These are phyloP conservation scores for Etheostoma cragini DNA, from an alignment of 2,113 vertebrate species.

Conservation along the genomic window DNA sequence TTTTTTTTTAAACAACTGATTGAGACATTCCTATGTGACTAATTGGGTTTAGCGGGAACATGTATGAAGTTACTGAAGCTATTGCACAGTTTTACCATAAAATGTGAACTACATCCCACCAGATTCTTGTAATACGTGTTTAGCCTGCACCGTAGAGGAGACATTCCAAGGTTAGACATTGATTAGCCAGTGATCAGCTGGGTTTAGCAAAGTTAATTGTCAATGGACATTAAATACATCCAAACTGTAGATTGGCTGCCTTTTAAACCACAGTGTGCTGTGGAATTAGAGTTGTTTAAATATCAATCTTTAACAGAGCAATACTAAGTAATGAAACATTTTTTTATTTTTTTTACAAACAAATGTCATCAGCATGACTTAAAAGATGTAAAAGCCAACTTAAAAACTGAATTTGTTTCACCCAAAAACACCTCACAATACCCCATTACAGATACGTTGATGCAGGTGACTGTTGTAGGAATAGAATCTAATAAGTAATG, in stretches of 20 bases:
- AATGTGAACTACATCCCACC: background rate
- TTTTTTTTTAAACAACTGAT: background rate
- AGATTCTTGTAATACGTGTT: background rate
- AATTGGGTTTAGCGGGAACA: background rate
- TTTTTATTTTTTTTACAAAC: background rate
- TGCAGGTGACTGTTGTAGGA: background rate
- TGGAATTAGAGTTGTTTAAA: background rate
- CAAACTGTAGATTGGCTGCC: background rate
- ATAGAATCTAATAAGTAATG: background rate
- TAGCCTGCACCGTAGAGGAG: background rate
- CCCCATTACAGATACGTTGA: background rate
- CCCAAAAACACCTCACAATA: background rate
- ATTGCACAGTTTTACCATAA: background rate
- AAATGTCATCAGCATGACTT: background rate
- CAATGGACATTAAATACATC: background rate
- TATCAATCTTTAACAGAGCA: background rate
- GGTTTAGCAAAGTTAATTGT: background rate
- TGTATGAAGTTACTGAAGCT: background rate
- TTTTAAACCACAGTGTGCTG: background rate
- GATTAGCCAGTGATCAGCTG: background rate
- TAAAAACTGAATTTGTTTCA: background rate
- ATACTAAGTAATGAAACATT: background rate
- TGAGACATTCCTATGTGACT: background rate
- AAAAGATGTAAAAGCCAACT: too few relatives aligned
- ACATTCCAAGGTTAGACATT: background rate